Evolutionary conservation across 2,797 vertebrate genomes (phyloP).

Genomic region (Micromesistius poutassou): DNA sequence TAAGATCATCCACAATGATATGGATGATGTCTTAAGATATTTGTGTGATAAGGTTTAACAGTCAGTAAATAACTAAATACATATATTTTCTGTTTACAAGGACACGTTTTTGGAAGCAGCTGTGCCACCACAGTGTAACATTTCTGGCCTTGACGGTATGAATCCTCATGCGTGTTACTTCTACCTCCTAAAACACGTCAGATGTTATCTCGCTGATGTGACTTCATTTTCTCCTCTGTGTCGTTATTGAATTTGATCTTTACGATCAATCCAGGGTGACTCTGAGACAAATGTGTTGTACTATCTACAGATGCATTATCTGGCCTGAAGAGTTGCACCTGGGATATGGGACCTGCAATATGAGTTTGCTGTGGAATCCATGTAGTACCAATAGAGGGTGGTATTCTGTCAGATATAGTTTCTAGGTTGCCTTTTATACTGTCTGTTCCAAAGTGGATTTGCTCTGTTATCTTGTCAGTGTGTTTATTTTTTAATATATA

Average conservation of each 20-base stretch:
- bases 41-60: not conserved
- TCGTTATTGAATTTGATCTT: not conserved
- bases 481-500: not conserved
- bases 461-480: not conserved
- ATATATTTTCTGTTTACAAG: slow-evolving; percentile 40
- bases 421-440: not conserved
- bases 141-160: slow-evolving; percentile 33
- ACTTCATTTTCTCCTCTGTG: not conserved
- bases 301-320: not conserved
- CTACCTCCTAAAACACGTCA: not conserved
- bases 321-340: not conserved
- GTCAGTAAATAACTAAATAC: not conserved
- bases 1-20: not conserved
- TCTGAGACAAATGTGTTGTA: not conserved
- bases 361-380: not conserved
- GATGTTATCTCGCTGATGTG: not conserved
- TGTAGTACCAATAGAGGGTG: not conserved
- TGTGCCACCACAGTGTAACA: slow-evolving; percentile 42
- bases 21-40: not conserved
- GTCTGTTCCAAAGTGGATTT: not conserved
- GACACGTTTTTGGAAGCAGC: slow-evolving; percentile 44
- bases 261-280: not conserved
- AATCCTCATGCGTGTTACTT: not conserved
- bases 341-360: too few species aligned
- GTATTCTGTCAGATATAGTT: not conserved